A percentile compares a stretch with the other conserved stretches of the same genome.
Evolutionary conservation across 2,797 vertebrate species (phyloP).

Genomic region (Gobio occitaniae): DNA sequence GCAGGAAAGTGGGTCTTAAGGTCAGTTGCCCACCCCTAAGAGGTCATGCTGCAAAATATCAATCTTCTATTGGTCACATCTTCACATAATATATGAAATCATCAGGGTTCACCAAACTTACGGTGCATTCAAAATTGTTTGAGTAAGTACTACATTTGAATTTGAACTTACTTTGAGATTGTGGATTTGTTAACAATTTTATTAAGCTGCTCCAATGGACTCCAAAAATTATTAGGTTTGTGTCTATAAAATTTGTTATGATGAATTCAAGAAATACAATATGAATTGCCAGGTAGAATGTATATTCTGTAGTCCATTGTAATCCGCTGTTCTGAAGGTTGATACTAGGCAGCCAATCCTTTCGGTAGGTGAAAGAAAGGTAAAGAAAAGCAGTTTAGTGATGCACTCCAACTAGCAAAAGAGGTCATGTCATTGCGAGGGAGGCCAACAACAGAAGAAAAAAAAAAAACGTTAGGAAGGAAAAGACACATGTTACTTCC

Average conservation of each 20-base stretch:
- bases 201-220: not conserved
- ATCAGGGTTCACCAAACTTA: too few species aligned
- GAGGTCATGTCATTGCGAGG: not conserved
- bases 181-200: not conserved
- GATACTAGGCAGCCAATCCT: not conserved
- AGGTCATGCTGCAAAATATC: too few species aligned
- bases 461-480: not conserved
- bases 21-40: too few species aligned
- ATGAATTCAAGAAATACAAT: not conserved
- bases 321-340: not conserved
- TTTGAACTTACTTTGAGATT: too few species aligned
- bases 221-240: not conserved
- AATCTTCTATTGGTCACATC: too few species aligned
- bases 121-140: too few species aligned
- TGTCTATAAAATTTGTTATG: not conserved
- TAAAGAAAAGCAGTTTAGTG: constrained; percentile 5
- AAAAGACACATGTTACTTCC: not conserved
- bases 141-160: too few species aligned
- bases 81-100: too few species aligned
- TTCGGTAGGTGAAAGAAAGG: not conserved
- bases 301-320: not conserved
- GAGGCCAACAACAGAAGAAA: constrained; percentile 16
- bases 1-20: too few species aligned
- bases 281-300: not conserved
- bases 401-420: constrained; percentile 23